phyloP scores from a whole-genome alignment of 2,888 invertebrate genomes.

The Odontothrips loti region DNA sequence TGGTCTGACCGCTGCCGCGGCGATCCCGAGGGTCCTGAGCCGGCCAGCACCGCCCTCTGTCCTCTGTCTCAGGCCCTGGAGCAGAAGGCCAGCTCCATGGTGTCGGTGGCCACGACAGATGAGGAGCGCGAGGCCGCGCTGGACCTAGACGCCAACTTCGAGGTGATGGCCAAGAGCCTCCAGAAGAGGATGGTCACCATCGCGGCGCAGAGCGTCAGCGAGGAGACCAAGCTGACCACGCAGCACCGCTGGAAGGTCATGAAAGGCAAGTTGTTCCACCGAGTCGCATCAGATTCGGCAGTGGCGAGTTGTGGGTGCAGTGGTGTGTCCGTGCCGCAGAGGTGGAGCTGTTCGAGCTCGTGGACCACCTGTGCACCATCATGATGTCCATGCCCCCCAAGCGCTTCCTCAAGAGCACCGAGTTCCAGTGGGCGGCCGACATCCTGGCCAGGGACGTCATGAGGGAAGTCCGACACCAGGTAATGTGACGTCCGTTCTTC shows the following conservation, averaged over 20 bases:
- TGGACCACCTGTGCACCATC: not conserved
- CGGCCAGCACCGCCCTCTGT: not conserved
- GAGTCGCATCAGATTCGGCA: not conserved
- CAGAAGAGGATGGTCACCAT: not conserved
- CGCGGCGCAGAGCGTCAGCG: constrained; percentile 5
- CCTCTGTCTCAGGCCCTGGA: not conserved
- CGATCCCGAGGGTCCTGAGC: not conserved
- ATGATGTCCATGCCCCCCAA: not conserved
- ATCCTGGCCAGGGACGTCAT: constrained; percentile 11
- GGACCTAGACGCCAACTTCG: constrained; percentile 20
- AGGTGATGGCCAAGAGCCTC: constrained; percentile 19
- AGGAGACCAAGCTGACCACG: constrained; percentile 16
- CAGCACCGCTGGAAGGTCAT: constrained; percentile 19
- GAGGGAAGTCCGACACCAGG: constrained; percentile 12
- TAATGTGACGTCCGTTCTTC: not conserved
- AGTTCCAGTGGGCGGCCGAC: constrained; percentile 17
- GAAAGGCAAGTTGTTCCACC: not conserved
- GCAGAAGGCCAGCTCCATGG: constrained; percentile 3
- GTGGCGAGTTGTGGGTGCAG: not conserved
- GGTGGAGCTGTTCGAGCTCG: constrained; percentile 10
- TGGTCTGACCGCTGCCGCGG: not conserved
- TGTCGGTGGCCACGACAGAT: not conserved
- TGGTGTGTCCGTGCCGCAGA: not conserved
- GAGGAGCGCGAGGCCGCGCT: not conserved
- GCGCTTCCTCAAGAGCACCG: constrained; percentile 11